Percentiles rank a stretch among this genome's conserved stretches.
Conservation (phyloP, 2,888 invertebrate genomes). For the Perizoma affinitatum region DNA sequence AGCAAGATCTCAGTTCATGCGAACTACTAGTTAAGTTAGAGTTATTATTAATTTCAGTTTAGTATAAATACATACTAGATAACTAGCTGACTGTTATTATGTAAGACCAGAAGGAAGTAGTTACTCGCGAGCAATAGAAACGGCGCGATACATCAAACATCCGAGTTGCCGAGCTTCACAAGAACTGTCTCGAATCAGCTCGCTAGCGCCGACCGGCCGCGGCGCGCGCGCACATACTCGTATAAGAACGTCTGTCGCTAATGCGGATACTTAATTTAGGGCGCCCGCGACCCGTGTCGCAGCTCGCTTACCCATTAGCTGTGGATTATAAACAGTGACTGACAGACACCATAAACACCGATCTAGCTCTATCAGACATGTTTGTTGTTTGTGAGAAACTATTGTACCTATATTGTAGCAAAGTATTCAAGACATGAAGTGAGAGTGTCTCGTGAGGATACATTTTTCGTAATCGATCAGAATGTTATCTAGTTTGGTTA, state of each 20-base stretch:
- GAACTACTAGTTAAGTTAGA: too few relatives aligned
- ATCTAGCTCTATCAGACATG: too few relatives aligned
- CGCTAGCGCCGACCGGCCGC: conserved; percentile 7
- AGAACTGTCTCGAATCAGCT: conserved; percentile 13
- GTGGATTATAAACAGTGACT: not conserved
- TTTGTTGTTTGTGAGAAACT: too few relatives aligned
- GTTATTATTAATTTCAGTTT: too few relatives aligned
- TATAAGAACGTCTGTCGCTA: conserved; percentile 42
- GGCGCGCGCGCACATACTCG: conserved; percentile 31
- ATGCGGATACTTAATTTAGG: conserved; percentile 69
- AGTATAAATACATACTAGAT: too few relatives aligned
- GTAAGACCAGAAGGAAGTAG: conserved; percentile 5
- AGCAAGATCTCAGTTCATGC: too few relatives aligned
- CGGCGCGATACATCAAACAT: conserved; percentile 2
- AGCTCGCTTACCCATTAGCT: conserved; percentile 40
- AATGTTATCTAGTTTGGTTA: conserved; percentile 26
- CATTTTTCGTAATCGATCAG: not conserved
- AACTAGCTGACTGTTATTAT: not conserved
- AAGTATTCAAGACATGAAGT: too few relatives aligned
- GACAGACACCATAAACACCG: too few relatives aligned
- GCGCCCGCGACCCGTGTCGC: conserved; percentile 28
- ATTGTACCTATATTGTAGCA: too few relatives aligned
- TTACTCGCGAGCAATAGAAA: not conserved
- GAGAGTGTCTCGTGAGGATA: too few relatives aligned
- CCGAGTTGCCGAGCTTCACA: conserved; percentile 8